These are phyloP conservation scores for Tachina grossa DNA, from an alignment of 2,888 invertebrate genomes.

Conservation along the genomic window DNA sequence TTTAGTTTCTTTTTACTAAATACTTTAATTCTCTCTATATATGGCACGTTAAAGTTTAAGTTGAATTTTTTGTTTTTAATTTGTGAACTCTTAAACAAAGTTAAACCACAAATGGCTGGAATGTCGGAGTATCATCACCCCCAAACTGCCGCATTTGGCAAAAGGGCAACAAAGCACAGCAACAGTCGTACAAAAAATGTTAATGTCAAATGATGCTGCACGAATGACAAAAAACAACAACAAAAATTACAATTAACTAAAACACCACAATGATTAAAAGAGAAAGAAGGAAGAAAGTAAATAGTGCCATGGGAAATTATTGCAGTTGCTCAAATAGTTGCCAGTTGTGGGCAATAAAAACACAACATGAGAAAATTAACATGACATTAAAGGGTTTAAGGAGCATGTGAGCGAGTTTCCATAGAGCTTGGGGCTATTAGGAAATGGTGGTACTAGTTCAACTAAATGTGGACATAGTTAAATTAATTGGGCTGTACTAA, in stretches of 20 bases:
- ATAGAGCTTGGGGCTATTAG: too few relatives aligned
- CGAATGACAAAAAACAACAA: not conserved
- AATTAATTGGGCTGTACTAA: too few relatives aligned
- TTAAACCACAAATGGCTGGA: slow-evolving; percentile 27
- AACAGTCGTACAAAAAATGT: slow-evolving; percentile 11
- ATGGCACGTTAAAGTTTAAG: slow-evolving; percentile 30
- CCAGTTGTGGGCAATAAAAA: slow-evolving; percentile 21
- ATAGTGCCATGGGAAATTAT: slow-evolving; percentile 20
- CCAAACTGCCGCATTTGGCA: slow-evolving; percentile 8
- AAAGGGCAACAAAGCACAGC: slow-evolving; percentile 32
- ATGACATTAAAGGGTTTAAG: slow-evolving; percentile 27
- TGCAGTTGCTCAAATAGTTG: slow-evolving; percentile 21
- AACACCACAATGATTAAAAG: not conserved
- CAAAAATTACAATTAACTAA: not conserved
- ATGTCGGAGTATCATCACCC: slow-evolving; percentile 20
- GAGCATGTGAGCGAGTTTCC: not conserved
- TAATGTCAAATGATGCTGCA: slow-evolving; percentile 31
- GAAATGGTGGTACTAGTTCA: too few relatives aligned
- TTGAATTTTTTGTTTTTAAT: slow-evolving; percentile 38
- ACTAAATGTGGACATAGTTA: too few relatives aligned
- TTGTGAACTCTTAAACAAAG: slow-evolving; percentile 29
- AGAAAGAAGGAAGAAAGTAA: slow-evolving; percentile 3
- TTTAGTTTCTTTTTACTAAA: not conserved
- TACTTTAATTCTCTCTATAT: slow-evolving; percentile 8
- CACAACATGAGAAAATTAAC: slow-evolving; percentile 40